These are phyloP conservation scores for Megaleporinus macrocephalus DNA, from an alignment of 2,113 vertebrate genomes.

Conservation along the genomic window DNA sequence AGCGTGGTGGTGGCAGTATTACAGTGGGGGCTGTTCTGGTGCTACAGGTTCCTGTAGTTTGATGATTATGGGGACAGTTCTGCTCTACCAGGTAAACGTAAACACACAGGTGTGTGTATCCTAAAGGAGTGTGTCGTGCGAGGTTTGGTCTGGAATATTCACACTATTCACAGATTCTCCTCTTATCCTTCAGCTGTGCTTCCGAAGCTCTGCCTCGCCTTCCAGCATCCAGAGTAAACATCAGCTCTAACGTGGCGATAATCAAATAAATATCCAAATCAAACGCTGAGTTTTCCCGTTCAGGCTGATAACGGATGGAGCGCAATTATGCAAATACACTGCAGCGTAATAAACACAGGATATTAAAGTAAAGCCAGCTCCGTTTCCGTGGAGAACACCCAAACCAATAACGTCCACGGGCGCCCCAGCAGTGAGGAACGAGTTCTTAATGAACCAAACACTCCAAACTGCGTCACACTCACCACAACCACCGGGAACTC, in stretches of 20 bases:
- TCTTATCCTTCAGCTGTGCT: not conserved
- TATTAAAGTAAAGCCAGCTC: not conserved
- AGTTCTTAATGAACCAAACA: not conserved
- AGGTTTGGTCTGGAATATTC: not conserved
- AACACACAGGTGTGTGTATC: too few relatives aligned
- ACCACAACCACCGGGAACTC: not conserved
- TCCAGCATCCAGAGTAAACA: constrained; percentile 7
- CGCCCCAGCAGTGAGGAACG: not conserved
- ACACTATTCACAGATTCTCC: not conserved
- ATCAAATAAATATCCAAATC: constrained; percentile 24
- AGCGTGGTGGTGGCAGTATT: too few relatives aligned
- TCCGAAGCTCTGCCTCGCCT: not conserved
- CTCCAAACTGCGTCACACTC: not conserved
- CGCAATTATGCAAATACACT: constrained; percentile 24
- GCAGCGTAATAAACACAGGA: not conserved
- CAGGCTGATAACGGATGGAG: not conserved
- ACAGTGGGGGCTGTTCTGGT: too few relatives aligned
- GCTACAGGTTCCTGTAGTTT: too few relatives aligned
- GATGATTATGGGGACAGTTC: too few relatives aligned
- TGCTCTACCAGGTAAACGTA: too few relatives aligned
- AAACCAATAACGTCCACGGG: not conserved
- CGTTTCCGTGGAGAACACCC: not conserved
- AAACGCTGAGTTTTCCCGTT: not conserved
- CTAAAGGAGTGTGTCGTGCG: not conserved
- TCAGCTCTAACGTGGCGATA: constrained; percentile 11